A percentile compares a stretch with the other conserved stretches of the same genome.
These are phyloP conservation scores for Oligia fasciuncula DNA, from an alignment of 2,888 invertebrate species.

Conservation along the genomic window DNA sequence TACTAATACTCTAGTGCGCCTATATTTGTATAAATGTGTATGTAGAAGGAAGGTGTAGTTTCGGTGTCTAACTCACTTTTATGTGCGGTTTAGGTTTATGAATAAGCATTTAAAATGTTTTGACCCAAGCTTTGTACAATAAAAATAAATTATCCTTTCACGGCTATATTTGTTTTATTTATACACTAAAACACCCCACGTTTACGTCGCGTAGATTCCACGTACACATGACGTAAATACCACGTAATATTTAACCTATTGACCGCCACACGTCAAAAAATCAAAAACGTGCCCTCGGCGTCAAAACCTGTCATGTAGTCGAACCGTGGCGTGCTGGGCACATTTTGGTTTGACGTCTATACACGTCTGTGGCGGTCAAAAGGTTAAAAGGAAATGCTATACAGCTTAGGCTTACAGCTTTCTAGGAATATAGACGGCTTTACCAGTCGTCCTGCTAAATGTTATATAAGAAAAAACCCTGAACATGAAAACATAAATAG, in stretches of 20 bases:
- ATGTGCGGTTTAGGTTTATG: conserved; percentile 35
- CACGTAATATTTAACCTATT: not conserved
- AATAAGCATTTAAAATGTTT: conserved; percentile 54
- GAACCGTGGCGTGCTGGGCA: too few relatives aligned
- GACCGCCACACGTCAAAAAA: too few relatives aligned
- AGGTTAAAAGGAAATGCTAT: too few relatives aligned
- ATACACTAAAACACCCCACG: not conserved
- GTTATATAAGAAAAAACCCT: too few relatives aligned
- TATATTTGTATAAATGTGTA: not conserved
- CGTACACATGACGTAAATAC: not conserved
- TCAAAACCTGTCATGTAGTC: too few relatives aligned
- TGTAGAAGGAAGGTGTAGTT: not conserved
- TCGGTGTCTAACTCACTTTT: conserved; percentile 16
- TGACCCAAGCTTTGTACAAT: conserved; percentile 51
- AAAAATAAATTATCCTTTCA: conserved; percentile 28
- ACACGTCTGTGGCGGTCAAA: too few relatives aligned
- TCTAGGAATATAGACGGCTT: not conserved
- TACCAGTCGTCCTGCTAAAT: not conserved
- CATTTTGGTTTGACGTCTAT: too few relatives aligned
- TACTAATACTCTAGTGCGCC: not conserved
- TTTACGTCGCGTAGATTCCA: too few relatives aligned
- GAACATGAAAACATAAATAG: too few relatives aligned
- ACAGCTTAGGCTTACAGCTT: too few relatives aligned
- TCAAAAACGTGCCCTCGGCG: too few relatives aligned
- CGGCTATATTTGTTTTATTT: conserved; percentile 41